Base-by-base conservation (phyloP, 2,797 vertebrate species). In the Periparus ater region DNA sequence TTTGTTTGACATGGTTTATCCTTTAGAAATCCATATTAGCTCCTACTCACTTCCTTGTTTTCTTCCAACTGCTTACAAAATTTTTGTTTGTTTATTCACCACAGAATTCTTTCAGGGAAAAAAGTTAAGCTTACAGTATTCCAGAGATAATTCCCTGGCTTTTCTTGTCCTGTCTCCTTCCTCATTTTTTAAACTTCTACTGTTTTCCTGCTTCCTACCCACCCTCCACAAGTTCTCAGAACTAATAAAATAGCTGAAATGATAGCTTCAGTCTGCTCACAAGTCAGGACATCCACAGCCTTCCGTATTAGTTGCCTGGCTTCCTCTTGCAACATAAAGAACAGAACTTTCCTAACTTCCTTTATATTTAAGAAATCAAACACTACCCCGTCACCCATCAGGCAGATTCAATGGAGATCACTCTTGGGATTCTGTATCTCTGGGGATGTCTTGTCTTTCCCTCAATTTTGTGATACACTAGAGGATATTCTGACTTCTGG, bases 331-430 rank as follows among this genome's bases (percentile, higher is more conserved):
- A 58, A 50, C 10, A 54, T 8, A 26, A 91, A 48, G 16, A 62
- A n/a, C 7, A 75, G 20, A 73, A 61, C 7, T 50, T 74, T 72
- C 50, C 21, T 44, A 76, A 22, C 20, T 91, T 86, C 22, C 53
- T 55, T 78, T 74, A 13, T 48, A 19, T 71, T 89, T 50, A 67
- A 42, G 25, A 92, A 89, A 74, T 29, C 17, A 61, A 88, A 85
- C 23, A 57, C 16, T 50, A 81, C 7, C 11, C 0, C 0, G 67
- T n/a, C 5, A 7, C 17, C 13, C 25, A 51, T 16, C 36, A 58
- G 9, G 53, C 27, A 81, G 27, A 84, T 47, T 60, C 40, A 55
- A 11, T 20, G 25, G 40, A 55, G 19, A 81, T 29, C 25, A 50
- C 32, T 75, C 48, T 19, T 70, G 48, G 18, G 44, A 7, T 84